Conservation (phyloP, 1,140 invertebrate genomes). For the Eurosta solidaginis region DNA sequence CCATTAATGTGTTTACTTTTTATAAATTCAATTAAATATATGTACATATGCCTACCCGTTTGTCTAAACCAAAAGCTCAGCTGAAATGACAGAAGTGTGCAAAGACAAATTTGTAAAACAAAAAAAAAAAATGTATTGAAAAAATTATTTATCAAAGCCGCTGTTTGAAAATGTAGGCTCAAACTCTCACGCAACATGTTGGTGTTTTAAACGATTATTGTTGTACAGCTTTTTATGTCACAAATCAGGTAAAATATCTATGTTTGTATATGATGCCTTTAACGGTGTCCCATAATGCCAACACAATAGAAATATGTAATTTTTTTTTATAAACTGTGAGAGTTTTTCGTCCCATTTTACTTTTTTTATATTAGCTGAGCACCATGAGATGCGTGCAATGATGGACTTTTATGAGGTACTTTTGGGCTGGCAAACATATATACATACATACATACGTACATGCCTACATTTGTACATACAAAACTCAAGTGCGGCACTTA, state of each 20-base stretch:
- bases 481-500: background rate
- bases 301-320: background rate
- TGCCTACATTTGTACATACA: too few species aligned
- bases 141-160: background rate
- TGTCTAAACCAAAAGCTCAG: background rate
- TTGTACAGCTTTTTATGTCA: background rate
- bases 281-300: background rate
- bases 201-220: background rate
- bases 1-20: background rate
- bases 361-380: too few species aligned
- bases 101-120: slow-evolving; percentile 7
- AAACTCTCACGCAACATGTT: background rate
- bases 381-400: background rate
- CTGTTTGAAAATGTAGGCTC: background rate
- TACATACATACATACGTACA: too few species aligned
- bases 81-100: background rate
- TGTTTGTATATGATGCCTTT: background rate
- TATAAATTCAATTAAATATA: background rate
- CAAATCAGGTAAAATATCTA: background rate
- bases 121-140: background rate
- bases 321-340: background rate
- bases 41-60: background rate
- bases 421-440: too few species aligned
- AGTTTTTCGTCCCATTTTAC: background rate
- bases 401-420: background rate